Percentiles rank a stretch among this genome's conserved stretches.
Conservation (phyloP, 2,797 vertebrate genomes). For the Lophotriccus pileatus region DNA sequence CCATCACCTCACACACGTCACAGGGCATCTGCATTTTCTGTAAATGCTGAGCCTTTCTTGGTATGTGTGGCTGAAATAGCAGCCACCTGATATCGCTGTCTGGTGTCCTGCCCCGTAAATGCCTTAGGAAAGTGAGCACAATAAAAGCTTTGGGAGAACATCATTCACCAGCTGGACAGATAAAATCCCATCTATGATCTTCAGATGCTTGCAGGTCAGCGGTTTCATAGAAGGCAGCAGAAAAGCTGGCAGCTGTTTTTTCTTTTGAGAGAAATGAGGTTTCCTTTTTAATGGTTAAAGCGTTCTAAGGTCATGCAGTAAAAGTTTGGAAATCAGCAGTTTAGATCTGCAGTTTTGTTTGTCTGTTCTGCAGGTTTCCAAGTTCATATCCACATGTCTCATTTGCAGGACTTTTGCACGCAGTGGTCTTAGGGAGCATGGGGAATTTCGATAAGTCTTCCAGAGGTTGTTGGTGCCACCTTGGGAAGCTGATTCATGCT, state of each 20-base stretch:
- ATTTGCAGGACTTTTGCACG: background rate
- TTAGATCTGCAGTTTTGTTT: background rate
- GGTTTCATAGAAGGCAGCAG: background rate
- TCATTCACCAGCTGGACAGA: background rate
- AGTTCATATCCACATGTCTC: background rate
- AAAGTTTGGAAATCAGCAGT: background rate
- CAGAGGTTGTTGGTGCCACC: background rate
- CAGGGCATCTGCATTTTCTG: background rate
- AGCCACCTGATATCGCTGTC: background rate
- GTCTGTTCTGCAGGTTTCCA: background rate
- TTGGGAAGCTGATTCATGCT: background rate
- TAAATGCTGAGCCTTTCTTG: background rate
- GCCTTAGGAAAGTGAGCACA: background rate
- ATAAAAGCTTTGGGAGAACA: background rate
- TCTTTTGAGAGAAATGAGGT: background rate
- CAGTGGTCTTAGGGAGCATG: background rate
- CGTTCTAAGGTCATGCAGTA: background rate
- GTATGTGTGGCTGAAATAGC: background rate
- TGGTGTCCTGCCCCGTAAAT: background rate
- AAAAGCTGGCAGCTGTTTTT: background rate
- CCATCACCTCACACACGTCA: background rate
- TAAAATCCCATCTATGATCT: background rate
- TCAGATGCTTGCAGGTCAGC: background rate
- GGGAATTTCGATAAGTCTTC: background rate
- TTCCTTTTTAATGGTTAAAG: background rate